A percentile compares a stretch with the other conserved stretches of the same genome.
Evolutionary conservation across 2,113 vertebrate genomes (phyloP).

Genomic region (Toxotes jaculatrix): DNA sequence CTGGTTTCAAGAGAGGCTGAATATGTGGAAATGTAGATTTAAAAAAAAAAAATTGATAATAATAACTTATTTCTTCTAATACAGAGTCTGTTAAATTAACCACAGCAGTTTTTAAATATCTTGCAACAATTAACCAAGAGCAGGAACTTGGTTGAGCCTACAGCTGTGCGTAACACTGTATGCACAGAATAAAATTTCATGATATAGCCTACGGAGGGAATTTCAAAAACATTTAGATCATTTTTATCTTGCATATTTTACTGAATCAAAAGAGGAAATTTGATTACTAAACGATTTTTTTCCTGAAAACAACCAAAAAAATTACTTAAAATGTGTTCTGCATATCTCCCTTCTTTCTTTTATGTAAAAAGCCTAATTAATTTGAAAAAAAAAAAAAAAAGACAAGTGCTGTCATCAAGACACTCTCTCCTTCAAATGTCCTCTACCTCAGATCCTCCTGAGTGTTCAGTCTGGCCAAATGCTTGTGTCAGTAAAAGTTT

Average conservation of each 20-base stretch:
- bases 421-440: conserved; percentile 40
- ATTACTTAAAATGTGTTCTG: background rate
- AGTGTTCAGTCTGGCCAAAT: conserved; percentile 36
- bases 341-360: background rate
- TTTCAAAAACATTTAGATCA: background rate
- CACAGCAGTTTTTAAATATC: background rate
- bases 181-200: background rate
- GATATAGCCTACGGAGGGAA: background rate
- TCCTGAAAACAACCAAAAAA: background rate
- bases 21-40: conserved; percentile 28
- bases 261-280: background rate
- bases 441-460: conserved; percentile 55
- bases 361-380: background rate
- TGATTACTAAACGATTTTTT: background rate
- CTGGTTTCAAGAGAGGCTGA: conserved; percentile 12
- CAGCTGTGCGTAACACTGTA: background rate
- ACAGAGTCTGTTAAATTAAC: background rate
- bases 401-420: conserved; percentile 1
- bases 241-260: background rate
- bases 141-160: no score
- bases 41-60: conserved; percentile 26
- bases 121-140: background rate
- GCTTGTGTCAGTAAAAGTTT: conserved; percentile 78
- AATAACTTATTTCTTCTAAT: conserved; percentile 63
- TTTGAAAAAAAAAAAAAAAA: background rate